These are phyloP conservation scores for Molorchus minor DNA, from an alignment of 2,888 invertebrate genomes.

Conservation along the genomic window DNA sequence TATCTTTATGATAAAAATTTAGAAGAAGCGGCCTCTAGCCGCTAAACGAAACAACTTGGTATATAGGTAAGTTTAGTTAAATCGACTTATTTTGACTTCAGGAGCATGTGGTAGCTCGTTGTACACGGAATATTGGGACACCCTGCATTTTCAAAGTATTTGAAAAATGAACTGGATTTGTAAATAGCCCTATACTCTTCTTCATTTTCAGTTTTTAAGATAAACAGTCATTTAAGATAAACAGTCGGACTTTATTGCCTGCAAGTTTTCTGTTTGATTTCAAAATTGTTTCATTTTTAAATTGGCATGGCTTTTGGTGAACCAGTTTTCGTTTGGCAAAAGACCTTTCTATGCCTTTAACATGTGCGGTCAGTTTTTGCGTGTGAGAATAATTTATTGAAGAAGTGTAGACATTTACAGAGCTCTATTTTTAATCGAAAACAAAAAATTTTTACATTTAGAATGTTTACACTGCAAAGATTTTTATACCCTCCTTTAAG, in stretches of 20 bases:
- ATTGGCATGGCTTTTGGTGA: conserved; percentile 8
- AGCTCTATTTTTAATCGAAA: neutral
- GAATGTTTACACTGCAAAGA: conserved; percentile 23
- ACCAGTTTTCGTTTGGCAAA: conserved; percentile 1
- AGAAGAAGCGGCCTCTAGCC: no score
- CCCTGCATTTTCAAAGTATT: no score
- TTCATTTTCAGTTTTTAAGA: conserved; percentile 2
- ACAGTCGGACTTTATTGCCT: conserved; percentile 27
- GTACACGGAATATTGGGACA: no score
- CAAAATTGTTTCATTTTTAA: conserved; percentile 5
- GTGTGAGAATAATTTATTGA: conserved; percentile 19
- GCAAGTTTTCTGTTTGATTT: conserved; percentile 6
- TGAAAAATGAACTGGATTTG: no score
- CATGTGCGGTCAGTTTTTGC: neutral
- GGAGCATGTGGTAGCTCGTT: no score
- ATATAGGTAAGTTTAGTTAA: no score
- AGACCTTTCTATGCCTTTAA: conserved; percentile 4
- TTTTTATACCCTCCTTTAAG: conserved; percentile 1
- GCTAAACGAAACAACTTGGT: no score
- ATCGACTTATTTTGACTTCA: no score
- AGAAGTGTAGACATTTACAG: conserved; percentile 2
- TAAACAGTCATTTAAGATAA: conserved; percentile 21
- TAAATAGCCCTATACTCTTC: no score
- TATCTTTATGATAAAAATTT: no score
- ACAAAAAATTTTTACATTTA: conserved; percentile 24